Base-by-base conservation (phyloP, 2,797 vertebrate genomes). In the Sarcophilus harrisii region DNA sequence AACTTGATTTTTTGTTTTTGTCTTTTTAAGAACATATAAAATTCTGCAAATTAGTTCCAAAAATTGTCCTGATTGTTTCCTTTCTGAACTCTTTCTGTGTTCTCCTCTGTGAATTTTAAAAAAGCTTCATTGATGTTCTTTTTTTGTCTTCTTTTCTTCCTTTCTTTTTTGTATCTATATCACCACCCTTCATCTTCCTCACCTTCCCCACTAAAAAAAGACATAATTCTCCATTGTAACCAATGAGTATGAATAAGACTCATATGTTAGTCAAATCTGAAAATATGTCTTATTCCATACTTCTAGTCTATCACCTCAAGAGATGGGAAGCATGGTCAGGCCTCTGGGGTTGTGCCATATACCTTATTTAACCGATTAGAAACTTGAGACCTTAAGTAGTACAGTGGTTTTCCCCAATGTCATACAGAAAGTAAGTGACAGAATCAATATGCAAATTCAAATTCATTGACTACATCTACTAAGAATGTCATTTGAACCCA, bases 391-490 rank as follows among this genome's bases (percentile, higher is more conserved):
- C 32, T 45, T 27, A 52, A 52, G 57, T 1, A 49, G 90, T 13
- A 9, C 62, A 14, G 29, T 0, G 4, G 55, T 49, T 30, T 95
- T 92, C 57, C 52, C 14, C 57, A 95, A n/a, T 57, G 52, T 11
- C 27, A 59, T 93, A 57, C 38, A 90, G 38, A 92, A 96, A 96
- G n/a, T 57, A 54, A 91, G 93, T 27, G 45, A 2, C 5, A 93
- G 92, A 92, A 52, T 10, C 73, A 87, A 0, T 87, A 93, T 92
- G 93, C 93, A 91, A 95, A 93, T 2, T 29, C 93, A 28, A 30
- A 8, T 87, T 21, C 45, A 49, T 58, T 4, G 28, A 95, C 90
- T 91, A 66, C 49, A 92, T 21, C 91, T 73, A 81, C 9, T 45
- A 81, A 81, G 73, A 38, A 49, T 87, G 24, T 49, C 11, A 49